Evolutionary conservation across 2,797 vertebrate genomes (phyloP), one percentile per base, ranked within the genome.

Genomic region (Chaetophractus vellerosus): DNA sequence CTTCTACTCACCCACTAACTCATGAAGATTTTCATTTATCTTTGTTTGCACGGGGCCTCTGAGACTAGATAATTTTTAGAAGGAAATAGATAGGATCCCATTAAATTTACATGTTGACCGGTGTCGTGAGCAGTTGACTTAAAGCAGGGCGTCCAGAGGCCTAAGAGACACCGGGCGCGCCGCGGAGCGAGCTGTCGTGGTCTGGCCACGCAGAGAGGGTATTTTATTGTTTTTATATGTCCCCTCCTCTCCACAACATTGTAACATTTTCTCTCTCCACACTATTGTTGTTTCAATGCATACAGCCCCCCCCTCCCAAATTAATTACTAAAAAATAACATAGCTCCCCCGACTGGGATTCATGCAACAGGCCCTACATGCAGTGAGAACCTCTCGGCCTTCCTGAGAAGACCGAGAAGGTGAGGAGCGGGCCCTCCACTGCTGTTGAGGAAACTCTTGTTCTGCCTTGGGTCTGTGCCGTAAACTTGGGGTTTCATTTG

Each of bases 211-310:
- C 61, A 14, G 38, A 63, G 21, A 16, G 48, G 21, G 80, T 55
- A 1, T 55, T 55, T 21, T 55, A 19, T 55, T 55, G 4, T 66
- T 15, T 72, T 72, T 52, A 45, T 24, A 57, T 75, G 74, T 48
- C 4, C 1, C 9, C 21, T 15, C 64, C 11, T 83, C 50, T 94
- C 69, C 18, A n/a, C 21, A 14, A 64, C 2, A 38, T 68, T 52
- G 50, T 86, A 78, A 83, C 31, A 45, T 61, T 66, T 88, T 87
- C 55, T 87, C 6, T 92, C 31, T 61, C 88, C 19, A 41, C 33
- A n/a, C 45, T 57, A 36, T 81, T 69, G 9, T 69, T 80, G 21
- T 80, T 91, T 88, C 31, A n/a, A 26, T 87, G 36, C 10, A 48
- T 63, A 55, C 93, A 93, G 33, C 57, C 38, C 38, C 38, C 3